Evolutionary conservation across 1,140 invertebrate genomes (phyloP).

Genomic region (Eufriesea mexicana): DNA sequence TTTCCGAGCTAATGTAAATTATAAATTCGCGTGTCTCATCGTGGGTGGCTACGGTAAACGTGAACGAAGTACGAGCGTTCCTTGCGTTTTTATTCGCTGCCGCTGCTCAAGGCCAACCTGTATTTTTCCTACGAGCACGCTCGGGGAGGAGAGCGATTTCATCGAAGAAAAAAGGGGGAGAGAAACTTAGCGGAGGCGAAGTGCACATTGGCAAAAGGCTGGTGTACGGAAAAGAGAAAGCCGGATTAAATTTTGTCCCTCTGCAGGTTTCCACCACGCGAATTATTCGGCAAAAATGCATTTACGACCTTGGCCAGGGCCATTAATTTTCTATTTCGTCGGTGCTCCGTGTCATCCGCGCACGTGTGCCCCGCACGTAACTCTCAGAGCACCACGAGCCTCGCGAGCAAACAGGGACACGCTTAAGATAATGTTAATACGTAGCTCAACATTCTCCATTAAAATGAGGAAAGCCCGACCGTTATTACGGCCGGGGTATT

Average conservation of each 20-base stretch:
- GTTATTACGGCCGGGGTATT: conserved; percentile 36
- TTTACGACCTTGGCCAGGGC: conserved; percentile 6
- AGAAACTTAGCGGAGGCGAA: too few relatives aligned
- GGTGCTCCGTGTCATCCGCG: neutral
- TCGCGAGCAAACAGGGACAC: neutral
- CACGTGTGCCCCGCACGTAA: conserved; percentile 1
- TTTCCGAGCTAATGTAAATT: conserved; percentile 44
- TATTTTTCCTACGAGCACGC: conserved; percentile 4
- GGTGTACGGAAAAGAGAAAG: neutral
- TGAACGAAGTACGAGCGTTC: conserved; percentile 37
- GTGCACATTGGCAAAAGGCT: too few relatives aligned
- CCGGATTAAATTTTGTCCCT: conserved; percentile 21
- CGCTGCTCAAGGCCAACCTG: conserved; percentile 29
- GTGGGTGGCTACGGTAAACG: conserved; percentile 49
- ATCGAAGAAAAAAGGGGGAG: conserved; percentile 8
- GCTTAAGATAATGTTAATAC: conserved; percentile 16
- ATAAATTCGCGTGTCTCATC: conserved; percentile 45
- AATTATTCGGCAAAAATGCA: conserved; percentile 37
- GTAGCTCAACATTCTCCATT: conserved; percentile 20
- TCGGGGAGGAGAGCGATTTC: conserved; percentile 21
- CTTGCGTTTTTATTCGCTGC: conserved; percentile 35
- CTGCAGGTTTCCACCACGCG: neutral
- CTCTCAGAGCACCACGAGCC: neutral
- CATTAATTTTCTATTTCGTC: conserved; percentile 49
- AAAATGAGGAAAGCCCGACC: conserved; percentile 25